Evolutionary conservation across 1,140 invertebrate genomes (phyloP).

Genomic region (Augochlora pura): DNA sequence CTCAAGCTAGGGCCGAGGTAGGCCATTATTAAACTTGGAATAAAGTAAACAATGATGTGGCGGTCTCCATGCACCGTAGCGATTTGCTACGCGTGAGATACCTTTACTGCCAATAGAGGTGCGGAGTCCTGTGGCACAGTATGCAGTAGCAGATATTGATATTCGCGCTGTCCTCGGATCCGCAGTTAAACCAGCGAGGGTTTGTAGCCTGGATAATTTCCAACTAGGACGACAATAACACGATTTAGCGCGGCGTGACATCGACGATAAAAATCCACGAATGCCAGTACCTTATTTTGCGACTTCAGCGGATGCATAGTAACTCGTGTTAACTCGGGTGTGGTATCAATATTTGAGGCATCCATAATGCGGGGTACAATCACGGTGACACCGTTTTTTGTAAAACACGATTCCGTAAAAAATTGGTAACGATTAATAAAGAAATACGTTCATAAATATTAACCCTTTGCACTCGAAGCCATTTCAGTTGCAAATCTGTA

Average conservation of each 20-base stretch:
- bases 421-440: too few species aligned
- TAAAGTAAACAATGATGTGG: too few species aligned
- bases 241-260: constrained; percentile 18
- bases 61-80: not conserved
- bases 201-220: constrained; percentile 59
- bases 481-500: too few species aligned
- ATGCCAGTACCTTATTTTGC: constrained; percentile 41
- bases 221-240: constrained; percentile 61
- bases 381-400: too few species aligned
- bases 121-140: not conserved
- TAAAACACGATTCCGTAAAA: too few species aligned
- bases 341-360: not conserved
- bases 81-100: not conserved
- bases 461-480: too few species aligned
- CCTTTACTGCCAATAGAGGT: constrained; percentile 1
- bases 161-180: constrained; percentile 44
- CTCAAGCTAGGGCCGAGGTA: too few species aligned
- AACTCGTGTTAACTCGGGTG: not conserved
- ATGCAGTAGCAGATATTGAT: constrained; percentile 33
- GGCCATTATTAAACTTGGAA: too few species aligned
- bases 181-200: constrained; percentile 30
- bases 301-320: constrained; percentile 7
- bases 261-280: constrained; percentile 44
- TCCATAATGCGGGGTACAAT: too few species aligned
- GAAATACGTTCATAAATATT: too few species aligned